phyloP scores from a whole-genome alignment of 2,113 vertebrate genomes.

The Ictalurus furcatus region DNA sequence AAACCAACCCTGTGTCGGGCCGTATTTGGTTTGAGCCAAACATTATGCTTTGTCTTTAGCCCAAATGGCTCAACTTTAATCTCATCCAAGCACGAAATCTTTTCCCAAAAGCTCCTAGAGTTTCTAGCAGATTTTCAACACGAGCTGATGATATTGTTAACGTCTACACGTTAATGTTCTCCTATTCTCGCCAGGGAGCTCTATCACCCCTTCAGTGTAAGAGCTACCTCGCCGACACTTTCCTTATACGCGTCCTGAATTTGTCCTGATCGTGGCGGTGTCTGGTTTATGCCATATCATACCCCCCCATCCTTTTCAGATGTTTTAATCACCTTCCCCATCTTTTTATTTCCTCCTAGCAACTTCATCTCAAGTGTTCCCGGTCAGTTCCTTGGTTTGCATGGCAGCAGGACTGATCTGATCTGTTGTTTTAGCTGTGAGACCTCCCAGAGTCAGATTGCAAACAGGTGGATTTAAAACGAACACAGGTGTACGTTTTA shows the following conservation, averaged over 20 bases:
- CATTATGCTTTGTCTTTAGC: neutral
- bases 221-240: neutral
- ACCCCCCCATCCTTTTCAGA: neutral
- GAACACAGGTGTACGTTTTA: neutral
- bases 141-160: neutral
- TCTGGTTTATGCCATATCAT: neutral
- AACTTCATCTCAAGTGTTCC: neutral
- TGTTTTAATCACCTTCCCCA: neutral
- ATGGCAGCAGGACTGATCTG: neutral
- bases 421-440: neutral
- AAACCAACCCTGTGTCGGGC: neutral
- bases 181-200: neutral
- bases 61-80: neutral
- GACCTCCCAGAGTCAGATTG: neutral
- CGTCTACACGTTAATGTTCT: neutral
- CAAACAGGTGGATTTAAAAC: neutral
- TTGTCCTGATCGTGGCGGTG: neutral
- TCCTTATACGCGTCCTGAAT: neutral
- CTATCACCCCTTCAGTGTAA: neutral
- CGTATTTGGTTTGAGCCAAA: neutral
- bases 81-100: neutral
- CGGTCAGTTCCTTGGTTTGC: neutral
- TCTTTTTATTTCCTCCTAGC: neutral
- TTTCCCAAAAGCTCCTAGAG: neutral
- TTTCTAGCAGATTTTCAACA: neutral